Conservation (phyloP, 2,113 vertebrate genomes). For the Clarias gariepinus region DNA sequence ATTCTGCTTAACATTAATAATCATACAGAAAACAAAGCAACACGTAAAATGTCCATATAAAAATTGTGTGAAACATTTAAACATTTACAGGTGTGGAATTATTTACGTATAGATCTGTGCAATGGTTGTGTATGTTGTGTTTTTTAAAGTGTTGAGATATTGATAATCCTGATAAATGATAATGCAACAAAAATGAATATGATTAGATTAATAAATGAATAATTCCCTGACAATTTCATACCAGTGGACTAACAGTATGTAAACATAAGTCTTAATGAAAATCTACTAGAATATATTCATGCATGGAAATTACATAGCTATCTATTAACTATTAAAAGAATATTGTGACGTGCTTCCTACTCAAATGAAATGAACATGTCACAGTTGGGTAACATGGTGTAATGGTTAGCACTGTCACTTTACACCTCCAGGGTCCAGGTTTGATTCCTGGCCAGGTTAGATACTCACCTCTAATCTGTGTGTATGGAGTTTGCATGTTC, state of each 20-base stretch:
- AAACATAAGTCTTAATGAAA: neutral
- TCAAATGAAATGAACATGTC: too few relatives aligned
- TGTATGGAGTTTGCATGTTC: too few relatives aligned
- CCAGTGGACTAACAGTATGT: neutral
- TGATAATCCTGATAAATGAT: neutral
- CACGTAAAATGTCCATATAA: neutral
- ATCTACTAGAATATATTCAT: too few relatives aligned
- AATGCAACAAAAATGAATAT: neutral
- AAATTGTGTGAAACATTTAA: neutral
- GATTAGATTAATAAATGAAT: neutral
- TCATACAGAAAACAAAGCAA: neutral
- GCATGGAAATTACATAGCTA: too few relatives aligned
- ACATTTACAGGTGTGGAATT: neutral
- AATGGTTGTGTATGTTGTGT: neutral
- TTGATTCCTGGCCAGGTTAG: too few relatives aligned
- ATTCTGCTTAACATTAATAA: neutral
- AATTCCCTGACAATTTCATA: neutral
- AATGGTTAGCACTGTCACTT: too few relatives aligned
- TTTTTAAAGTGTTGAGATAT: neutral
- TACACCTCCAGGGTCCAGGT: too few relatives aligned
- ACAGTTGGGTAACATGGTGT: too few relatives aligned
- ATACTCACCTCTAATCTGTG: too few relatives aligned
- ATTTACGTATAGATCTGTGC: neutral
- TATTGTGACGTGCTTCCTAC: too few relatives aligned
- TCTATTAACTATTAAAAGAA: too few relatives aligned